A percentile compares a stretch with the other conserved stretches of the same genome.
These are phyloP conservation scores for Philereme transversata DNA, from an alignment of 2,888 invertebrate species.

Conservation along the genomic window DNA sequence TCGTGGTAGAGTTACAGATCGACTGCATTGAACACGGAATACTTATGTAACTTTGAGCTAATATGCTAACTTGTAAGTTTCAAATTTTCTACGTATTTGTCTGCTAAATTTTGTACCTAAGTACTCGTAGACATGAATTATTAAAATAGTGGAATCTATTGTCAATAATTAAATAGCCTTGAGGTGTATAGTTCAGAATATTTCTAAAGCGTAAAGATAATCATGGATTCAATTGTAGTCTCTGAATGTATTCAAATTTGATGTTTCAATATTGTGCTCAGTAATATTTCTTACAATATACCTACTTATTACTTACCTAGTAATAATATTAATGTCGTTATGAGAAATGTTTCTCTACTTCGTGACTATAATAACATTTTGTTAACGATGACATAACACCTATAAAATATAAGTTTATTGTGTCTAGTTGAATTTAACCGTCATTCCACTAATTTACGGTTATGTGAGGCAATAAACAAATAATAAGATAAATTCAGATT, in stretches of 20 bases:
- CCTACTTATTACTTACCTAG: background rate
- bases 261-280: background rate
- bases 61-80: slow-evolving; percentile 40
- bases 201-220: background rate
- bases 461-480: slow-evolving; percentile 47
- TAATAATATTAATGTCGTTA: background rate
- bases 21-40: slow-evolving; percentile 1
- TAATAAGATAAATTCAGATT: slow-evolving; percentile 43
- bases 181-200: slow-evolving; percentile 1
- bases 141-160: slow-evolving; percentile 18
- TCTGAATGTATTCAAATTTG: background rate
- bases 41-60: background rate
- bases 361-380: slow-evolving; percentile 22
- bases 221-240: slow-evolving; percentile 1
- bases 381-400: slow-evolving; percentile 30
- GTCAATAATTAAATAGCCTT: slow-evolving; percentile 14
- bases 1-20: background rate
- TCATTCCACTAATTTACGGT: slow-evolving; percentile 45
- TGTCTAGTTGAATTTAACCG: slow-evolving; percentile 33
- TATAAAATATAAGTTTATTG: slow-evolving; percentile 36
- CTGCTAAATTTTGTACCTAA: slow-evolving; percentile 40
- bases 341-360: slow-evolving; percentile 17
- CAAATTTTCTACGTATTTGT: slow-evolving; percentile 49
- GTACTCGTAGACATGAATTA: slow-evolving; percentile 23
- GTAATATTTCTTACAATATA: background rate